phyloP scores from a whole-genome alignment of 2,888 invertebrate species.

The Perithous albicinctus region DNA sequence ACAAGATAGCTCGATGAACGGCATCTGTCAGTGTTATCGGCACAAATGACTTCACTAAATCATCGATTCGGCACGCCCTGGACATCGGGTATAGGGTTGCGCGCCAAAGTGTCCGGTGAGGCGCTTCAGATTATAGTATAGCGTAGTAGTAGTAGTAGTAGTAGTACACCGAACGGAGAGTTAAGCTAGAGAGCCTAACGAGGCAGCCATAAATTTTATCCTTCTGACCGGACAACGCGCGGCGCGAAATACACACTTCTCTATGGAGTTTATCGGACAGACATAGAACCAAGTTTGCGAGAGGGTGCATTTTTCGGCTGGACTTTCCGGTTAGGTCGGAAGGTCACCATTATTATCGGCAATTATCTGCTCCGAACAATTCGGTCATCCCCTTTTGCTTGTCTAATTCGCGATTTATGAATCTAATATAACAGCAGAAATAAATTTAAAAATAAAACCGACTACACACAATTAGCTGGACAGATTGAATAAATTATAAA shows the following conservation, averaged over 20 bases:
- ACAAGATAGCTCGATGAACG: constrained; percentile 68
- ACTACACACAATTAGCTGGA: too few species aligned
- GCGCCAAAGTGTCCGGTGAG: constrained; percentile 81
- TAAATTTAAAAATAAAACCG: too few species aligned
- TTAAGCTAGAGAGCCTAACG: constrained; percentile 76
- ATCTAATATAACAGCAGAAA: neutral
- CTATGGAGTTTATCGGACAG: constrained; percentile 4
- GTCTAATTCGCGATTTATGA: constrained; percentile 32
- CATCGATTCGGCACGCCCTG: constrained; percentile 83
- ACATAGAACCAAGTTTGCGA: constrained; percentile 30
- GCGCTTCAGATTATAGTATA: too few species aligned
- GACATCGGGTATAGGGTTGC: constrained; percentile 82
- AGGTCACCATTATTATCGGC: constrained; percentile 42
- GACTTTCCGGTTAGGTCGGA: constrained; percentile 50
- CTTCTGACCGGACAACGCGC: constrained; percentile 44
- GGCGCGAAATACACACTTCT: constrained; percentile 29
- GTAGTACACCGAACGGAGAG: constrained; percentile 20
- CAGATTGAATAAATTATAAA: neutral
- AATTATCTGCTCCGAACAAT: constrained; percentile 55
- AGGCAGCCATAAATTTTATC: constrained; percentile 80
- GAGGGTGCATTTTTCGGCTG: constrained; percentile 20
- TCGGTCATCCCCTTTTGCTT: constrained; percentile 36
- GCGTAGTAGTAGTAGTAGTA: neutral
- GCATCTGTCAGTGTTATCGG: constrained; percentile 83
- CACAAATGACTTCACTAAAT: constrained; percentile 83